Percentiles rank a stretch among this genome's conserved stretches.
Conservation (phyloP, 2,797 vertebrate genomes). For the Tokudaia muenninki region DNA sequence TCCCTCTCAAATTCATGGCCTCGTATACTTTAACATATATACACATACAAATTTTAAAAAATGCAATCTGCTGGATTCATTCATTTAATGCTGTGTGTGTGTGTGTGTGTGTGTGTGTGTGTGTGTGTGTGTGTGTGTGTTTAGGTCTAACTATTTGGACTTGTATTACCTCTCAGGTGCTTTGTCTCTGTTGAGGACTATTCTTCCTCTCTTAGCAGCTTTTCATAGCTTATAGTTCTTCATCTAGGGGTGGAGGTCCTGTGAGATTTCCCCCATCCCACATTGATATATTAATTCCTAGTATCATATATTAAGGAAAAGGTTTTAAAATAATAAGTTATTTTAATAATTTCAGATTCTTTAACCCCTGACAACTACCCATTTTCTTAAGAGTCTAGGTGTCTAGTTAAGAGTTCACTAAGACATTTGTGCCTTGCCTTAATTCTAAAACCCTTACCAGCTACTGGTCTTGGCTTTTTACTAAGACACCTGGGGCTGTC, state of each 20-base stretch:
- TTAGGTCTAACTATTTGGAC: background rate
- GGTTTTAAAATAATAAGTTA: background rate
- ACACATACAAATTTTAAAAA: background rate
- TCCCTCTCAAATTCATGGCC: background rate
- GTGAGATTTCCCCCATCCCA: background rate
- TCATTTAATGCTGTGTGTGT: background rate
- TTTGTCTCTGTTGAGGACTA: background rate
- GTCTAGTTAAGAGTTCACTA: background rate
- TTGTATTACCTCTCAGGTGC: background rate
- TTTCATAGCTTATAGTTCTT: background rate
- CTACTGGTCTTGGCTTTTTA: constrained; percentile 89
- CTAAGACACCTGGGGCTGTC: constrained; percentile 89
- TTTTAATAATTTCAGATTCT: constrained; percentile 32
- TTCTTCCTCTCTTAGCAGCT: background rate
- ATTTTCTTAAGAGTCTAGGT: background rate
- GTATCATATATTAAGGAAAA: background rate
- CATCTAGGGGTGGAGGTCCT: background rate
- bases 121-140: background rate
- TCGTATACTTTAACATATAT: background rate
- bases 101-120: too few species aligned
- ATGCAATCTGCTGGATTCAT: background rate
- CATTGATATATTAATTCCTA: background rate
- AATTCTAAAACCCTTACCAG: constrained; percentile 88
- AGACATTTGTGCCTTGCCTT: background rate
- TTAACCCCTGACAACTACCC: background rate